Base-by-base conservation (phyloP, 2,113 vertebrate genomes). In the Brachionichthys hirsutus region DNA sequence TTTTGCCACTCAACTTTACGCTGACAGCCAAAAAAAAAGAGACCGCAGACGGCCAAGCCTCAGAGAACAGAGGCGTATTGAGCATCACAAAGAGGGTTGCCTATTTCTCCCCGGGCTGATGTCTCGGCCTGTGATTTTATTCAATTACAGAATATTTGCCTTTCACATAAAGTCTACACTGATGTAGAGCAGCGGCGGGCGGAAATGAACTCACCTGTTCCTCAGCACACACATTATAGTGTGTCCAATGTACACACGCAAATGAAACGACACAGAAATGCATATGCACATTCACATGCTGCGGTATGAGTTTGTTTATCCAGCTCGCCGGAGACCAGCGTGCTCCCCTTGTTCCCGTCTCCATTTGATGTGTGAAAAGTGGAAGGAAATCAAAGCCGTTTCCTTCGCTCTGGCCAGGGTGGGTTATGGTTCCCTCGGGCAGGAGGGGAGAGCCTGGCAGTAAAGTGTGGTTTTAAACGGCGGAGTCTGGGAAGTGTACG, bases 311-410 rank as follows among this genome's bases (percentile, higher is more conserved):
- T 77, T 78, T 89, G 69, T 87, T 88, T 83, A 66, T 56, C 19
- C 77, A 82, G 84, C 61, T 83, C 71, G 63, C 80, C 80, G 56
- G 63, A 49, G 68, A 40, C 59, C 58, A 45, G 38, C 19, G 18
- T 24, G 17, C 48, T 20, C 66, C 46, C 47, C 58, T 77, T 15
- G 12, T 65, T 72, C 58, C 43, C 24, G 63, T 65, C 43, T 52
- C 65, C 38, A 80, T 70, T 70, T 72, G 73, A 88, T 80, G 83
- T 88, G 85, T 82, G 73, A 88, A 88, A 87, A 81, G 79, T 87
- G 85, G 86, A 89, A 84, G 83, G 77, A 89, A 91, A 85, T 86
- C 80, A 85, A 87, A 83, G 75, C 47, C 63, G 64, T 88, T 91
- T 90, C 84, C 78, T 78, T 78, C 54, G 62, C 65, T 83, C 73